Base-by-base conservation (phyloP, 2,888 invertebrate genomes). In the Dryobotodes eremita region DNA sequence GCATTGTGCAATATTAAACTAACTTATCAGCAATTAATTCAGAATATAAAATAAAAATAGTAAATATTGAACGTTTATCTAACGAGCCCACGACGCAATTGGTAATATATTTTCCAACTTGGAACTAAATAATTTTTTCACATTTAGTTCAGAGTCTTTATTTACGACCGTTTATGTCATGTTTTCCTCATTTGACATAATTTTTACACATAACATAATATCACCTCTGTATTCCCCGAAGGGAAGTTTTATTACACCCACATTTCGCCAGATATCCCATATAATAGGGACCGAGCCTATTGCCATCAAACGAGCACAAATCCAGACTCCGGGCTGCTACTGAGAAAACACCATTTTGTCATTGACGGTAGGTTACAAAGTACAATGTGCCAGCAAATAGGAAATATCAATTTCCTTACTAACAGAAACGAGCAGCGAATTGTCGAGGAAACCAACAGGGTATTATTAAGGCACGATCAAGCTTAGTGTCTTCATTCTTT, bases 401-500 rank as follows among this genome's bases (percentile, higher is more conserved):
- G 42, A 65, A 79, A 77, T 76, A 82, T 71, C 65, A 57, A 61
- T 81, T 81, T 50, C 50, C 57, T 57, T 26, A 57, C 26, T 72
- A 79, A 70, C 61, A 75, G 57, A 78, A 79, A 65, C 61, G 69
- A 79, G 68, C 65, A 61, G 64, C 74, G 36, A 50, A 65, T 70
- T 59, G 20, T 64, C 23, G 23, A 69, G 20, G 68, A 36, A 61
- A 75, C 42, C 48, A 68, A 61, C 53, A 83, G n/a, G 48, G 55
- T 74, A 79, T 79, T 71, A 85, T 87, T 82, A 75, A 86, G 83
- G 74, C 85, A 86, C 87, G 82, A 88, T 86, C 85, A 84, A 78
- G 78, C 85, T 86, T 83, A 83, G 82, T 87, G 87, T 86, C 83
- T 86, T 88, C 85, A 91, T 90, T 89, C 88, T 88, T 86, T 79